phyloP scores from a whole-genome alignment of 2,113 vertebrate species.

The Pseudonaja textilis region DNA sequence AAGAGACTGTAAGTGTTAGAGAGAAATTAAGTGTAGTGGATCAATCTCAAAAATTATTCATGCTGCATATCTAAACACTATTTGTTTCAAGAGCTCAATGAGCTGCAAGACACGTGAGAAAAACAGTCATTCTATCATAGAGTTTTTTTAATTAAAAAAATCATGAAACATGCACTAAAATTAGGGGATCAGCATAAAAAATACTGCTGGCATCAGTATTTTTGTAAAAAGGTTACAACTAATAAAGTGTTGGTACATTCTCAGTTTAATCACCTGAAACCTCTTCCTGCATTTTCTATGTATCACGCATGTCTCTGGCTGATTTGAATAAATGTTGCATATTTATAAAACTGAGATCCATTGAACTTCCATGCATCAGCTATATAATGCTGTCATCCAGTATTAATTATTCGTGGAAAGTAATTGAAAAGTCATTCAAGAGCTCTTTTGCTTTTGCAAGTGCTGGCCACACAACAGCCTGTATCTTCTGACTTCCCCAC shows the following conservation, averaged over 20 bases:
- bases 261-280: constrained; percentile 3
- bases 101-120: not conserved
- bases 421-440: not conserved
- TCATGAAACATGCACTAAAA: not conserved
- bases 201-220: constrained; percentile 4
- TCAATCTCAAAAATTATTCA: not conserved
- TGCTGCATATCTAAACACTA: not conserved
- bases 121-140: not conserved
- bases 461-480: not conserved
- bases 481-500: not conserved
- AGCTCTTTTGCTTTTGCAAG: not conserved
- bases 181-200: constrained; percentile 18
- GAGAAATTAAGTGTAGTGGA: too few species aligned
- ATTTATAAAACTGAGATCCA: not conserved
- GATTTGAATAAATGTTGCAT: not conserved
- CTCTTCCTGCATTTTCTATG: not conserved
- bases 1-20: not conserved
- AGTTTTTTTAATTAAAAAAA: not conserved
- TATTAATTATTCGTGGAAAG: not conserved
- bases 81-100: not conserved
- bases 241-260: not conserved
- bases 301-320: not conserved
- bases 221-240: constrained; percentile 6
- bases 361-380: not conserved
- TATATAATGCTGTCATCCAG: not conserved